A percentile compares a stretch with the other conserved stretches of the same genome.
These are phyloP conservation scores for Malurus alboscapulatus DNA, from an alignment of 2,113 vertebrate species.

Conservation along the genomic window DNA sequence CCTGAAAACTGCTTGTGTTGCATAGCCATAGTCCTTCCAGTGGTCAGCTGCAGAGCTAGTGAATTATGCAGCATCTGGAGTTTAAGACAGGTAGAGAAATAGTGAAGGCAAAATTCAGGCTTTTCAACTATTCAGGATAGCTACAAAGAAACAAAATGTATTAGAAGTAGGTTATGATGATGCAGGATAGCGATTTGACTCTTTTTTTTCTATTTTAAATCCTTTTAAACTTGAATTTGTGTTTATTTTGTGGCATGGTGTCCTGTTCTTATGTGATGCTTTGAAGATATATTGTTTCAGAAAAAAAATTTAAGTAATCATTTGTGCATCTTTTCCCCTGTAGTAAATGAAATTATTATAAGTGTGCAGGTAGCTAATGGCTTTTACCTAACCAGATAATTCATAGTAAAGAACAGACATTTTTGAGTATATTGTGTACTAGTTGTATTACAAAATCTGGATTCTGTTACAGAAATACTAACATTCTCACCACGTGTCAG, in stretches of 20 bases:
- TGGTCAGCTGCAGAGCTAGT: not conserved
- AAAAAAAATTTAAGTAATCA: not conserved
- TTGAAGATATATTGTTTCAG: not conserved
- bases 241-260: not conserved
- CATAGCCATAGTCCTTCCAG: not conserved
- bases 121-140: not conserved
- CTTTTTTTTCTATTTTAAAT: not conserved
- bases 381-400: not conserved
- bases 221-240: not conserved
- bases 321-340: not conserved
- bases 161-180: not conserved
- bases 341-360: not conserved
- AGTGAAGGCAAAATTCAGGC: not conserved
- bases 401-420: not conserved
- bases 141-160: not conserved
- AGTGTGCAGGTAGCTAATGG: not conserved
- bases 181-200: not conserved
- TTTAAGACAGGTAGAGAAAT: not conserved
- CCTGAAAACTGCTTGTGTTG: not conserved
- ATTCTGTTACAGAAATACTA: not conserved
- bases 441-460: not conserved
- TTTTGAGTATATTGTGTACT: not conserved
- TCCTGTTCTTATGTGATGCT: not conserved
- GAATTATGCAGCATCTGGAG: not conserved
- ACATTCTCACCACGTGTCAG: not conserved